Conservation (phyloP, 2,113 vertebrate genomes). For the Camarhynchus parvulus region DNA sequence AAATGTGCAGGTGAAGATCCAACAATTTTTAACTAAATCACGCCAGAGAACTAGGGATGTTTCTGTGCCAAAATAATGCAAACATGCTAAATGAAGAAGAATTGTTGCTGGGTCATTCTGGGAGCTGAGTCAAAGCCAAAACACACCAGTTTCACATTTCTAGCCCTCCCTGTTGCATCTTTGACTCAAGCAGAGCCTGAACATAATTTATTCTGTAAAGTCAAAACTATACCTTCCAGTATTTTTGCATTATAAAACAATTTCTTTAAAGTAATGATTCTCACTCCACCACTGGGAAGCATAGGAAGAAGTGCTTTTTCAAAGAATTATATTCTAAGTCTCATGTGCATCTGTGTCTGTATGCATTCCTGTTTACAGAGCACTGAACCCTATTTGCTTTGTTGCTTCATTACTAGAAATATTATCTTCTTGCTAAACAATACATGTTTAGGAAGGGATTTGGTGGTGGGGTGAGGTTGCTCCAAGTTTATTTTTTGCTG, state of each 20-base stretch:
- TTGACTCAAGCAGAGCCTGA: background rate
- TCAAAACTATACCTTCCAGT: background rate
- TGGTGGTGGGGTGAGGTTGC: background rate
- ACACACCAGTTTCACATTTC: background rate
- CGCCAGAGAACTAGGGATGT: background rate
- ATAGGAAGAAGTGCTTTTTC: background rate
- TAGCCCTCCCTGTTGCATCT: background rate
- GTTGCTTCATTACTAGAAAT: constrained; percentile 30
- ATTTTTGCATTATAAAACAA: background rate
- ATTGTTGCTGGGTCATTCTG: background rate
- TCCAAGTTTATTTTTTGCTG: constrained; percentile 1
- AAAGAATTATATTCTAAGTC: background rate
- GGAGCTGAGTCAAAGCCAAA: background rate
- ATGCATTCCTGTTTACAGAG: background rate
- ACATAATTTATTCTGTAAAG: background rate
- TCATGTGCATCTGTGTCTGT: background rate
- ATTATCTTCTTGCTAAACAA: constrained; percentile 27
- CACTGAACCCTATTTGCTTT: constrained; percentile 27
- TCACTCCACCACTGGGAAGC: background rate
- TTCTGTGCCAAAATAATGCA: background rate
- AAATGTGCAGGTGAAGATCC: background rate
- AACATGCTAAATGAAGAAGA: background rate
- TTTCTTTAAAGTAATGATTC: background rate
- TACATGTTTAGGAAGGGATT: constrained; percentile 16
- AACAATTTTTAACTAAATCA: background rate